Base-by-base conservation (phyloP, 2,113 vertebrate species). In the Salvator merianae region DNA sequence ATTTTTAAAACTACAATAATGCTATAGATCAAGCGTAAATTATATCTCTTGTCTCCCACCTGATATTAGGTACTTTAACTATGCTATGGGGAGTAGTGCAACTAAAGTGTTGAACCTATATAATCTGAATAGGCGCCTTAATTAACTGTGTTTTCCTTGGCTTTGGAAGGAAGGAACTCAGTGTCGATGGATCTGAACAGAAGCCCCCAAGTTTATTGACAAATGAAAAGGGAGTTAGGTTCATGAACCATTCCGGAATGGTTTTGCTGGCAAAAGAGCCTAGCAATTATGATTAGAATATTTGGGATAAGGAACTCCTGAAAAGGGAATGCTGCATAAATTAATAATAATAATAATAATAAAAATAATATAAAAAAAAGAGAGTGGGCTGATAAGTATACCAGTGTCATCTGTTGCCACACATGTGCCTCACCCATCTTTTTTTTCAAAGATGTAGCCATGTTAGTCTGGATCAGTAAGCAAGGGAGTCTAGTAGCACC, bases 61-160 rank as follows among this genome's bases (percentile, higher is more conserved):
- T 87, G 34, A 70, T 87, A 84, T 89, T 89, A 90, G 73, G 77
- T 30, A 76, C 79, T 84, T 92, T 87, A 91, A 88, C 38, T 0
- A 0, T 83, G 40, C 87, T 69, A 79, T 18, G 77, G 87, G 81
- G 87, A 93, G 47, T n/a, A 87, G 59, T 53, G 82, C 30, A 89
- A 24, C 77, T 82, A 79, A 92, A 90, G n/a, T 30, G 36, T 74
- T 78, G 77, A 85, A 81, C 73, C 63, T 53, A 69, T 78, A 82
- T 92, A 93, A 91, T 89, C 86, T 91, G 82, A 90, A 89, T 55
- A 84, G 50, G 38, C 91, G 73, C 88, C 53, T 91, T 93, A 93
- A 92, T 91, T 91, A 92, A 93, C 74, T 91, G 84, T 88, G 89
- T 92, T 94, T 91, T 83, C 79, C 18, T 88, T 91, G 87, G 89